These are phyloP conservation scores for Clistopyga incitator DNA, from an alignment of 2,888 invertebrate species.

Conservation along the genomic window DNA sequence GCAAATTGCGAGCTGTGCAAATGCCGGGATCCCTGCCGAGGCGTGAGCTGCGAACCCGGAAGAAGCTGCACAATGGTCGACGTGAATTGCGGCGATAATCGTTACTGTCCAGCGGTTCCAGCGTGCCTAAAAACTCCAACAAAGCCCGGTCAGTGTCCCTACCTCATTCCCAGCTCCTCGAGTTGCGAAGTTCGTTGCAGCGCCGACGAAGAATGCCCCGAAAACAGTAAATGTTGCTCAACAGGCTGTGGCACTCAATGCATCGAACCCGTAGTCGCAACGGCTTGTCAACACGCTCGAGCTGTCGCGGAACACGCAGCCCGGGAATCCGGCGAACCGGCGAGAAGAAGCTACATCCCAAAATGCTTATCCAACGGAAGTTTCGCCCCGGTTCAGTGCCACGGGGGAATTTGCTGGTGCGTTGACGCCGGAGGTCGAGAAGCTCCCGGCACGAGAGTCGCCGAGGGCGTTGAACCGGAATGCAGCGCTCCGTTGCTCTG, in stretches of 20 bases:
- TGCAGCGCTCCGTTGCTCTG: conserved; percentile 78
- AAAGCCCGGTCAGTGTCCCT: conserved; percentile 92
- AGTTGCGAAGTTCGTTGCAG: conserved; percentile 92
- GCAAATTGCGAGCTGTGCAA: conserved; percentile 79
- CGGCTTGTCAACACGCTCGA: conserved; percentile 84
- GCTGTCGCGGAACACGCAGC: conserved; percentile 87
- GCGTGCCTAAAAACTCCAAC: conserved; percentile 77
- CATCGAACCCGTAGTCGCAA: conserved; percentile 89
- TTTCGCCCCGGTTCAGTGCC: conserved; percentile 91
- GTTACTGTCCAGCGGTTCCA: conserved; percentile 81
- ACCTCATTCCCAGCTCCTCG: conserved; percentile 89
- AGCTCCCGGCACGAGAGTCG: conserved; percentile 88
- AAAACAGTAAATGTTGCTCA: conserved; percentile 91
- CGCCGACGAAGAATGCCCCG: conserved; percentile 91
- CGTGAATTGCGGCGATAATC: conserved; percentile 80
- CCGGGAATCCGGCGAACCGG: conserved; percentile 90
- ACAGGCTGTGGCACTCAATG: conserved; percentile 95
- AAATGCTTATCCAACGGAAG: conserved; percentile 88
- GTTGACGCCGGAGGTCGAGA: conserved; percentile 91
- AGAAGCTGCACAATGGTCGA: conserved; percentile 82
- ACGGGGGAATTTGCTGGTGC: conserved; percentile 92
- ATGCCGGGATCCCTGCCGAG: conserved; percentile 85
- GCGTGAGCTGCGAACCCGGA: conserved; percentile 77
- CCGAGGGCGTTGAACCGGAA: conserved; percentile 87
- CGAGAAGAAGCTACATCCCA: conserved; percentile 90